Percentiles rank a stretch among this genome's conserved stretches.
These are phyloP conservation scores for Rhopalosiphum padi DNA, from an alignment of 1,140 invertebrate species.

Conservation along the genomic window DNA sequence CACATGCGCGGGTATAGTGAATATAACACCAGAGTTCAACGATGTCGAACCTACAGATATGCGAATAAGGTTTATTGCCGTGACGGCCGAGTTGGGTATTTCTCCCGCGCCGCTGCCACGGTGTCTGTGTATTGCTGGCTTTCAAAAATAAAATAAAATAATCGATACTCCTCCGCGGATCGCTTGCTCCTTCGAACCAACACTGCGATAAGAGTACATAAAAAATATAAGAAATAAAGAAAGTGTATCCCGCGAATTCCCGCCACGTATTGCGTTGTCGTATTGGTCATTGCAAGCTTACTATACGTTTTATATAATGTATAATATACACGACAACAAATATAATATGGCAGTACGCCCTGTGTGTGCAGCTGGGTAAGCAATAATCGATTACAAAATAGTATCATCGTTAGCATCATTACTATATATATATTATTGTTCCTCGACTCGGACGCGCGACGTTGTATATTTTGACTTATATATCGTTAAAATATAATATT, in stretches of 20 bases:
- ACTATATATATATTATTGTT: no score
- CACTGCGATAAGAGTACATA: not conserved
- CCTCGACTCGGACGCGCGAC: no score
- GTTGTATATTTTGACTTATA: no score
- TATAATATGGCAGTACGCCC: no score
- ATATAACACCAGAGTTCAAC: not conserved
- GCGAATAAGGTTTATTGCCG: conserved; percentile 30
- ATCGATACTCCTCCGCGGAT: not conserved
- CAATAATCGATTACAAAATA: no score
- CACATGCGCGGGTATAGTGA: not conserved
- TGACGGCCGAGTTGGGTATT: not conserved
- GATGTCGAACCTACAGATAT: not conserved
- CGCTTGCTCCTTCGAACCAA: not conserved
- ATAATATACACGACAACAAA: no score
- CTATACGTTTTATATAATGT: no score
- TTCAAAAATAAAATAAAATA: conserved; percentile 33
- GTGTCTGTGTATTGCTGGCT: not conserved
- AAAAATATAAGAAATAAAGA: not conserved
- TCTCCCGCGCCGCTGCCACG: not conserved
- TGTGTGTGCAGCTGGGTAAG: no score
- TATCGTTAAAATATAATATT: no score
- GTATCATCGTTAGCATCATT: no score
- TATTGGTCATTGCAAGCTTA: no score
- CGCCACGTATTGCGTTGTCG: not conserved
- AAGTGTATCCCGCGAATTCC: not conserved